Conservation (phyloP, 2,888 invertebrate genomes). For the Archips xylosteana region DNA sequence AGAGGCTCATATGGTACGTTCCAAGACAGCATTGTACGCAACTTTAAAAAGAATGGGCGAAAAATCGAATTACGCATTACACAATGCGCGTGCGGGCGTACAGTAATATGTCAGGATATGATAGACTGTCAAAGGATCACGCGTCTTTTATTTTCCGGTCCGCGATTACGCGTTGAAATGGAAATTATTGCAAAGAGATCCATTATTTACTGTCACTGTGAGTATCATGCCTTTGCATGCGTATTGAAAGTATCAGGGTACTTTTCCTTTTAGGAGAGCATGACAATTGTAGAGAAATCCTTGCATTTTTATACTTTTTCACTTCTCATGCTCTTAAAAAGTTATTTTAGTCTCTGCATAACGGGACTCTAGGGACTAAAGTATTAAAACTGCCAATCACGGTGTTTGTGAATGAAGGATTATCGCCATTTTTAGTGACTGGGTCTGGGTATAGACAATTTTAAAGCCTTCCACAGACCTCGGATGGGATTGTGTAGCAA, state of each 20-base stretch:
- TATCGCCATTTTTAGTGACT: too few relatives aligned
- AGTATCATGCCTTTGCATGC: background rate
- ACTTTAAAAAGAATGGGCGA: constrained; percentile 61
- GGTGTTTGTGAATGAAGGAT: too few relatives aligned
- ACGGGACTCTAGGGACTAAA: too few relatives aligned
- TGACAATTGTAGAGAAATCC: too few relatives aligned
- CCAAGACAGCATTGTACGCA: background rate
- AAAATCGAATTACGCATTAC: constrained; percentile 62
- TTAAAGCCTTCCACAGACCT: too few relatives aligned
- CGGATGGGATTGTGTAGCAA: too few relatives aligned
- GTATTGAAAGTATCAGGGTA: background rate
- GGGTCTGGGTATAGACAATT: too few relatives aligned
- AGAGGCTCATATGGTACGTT: background rate
- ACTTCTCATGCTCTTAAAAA: too few relatives aligned
- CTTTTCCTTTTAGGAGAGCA: background rate
- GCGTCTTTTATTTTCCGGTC: constrained; percentile 26
- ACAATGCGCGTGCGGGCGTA: constrained; percentile 13
- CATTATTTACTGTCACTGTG: constrained; percentile 34
- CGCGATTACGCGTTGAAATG: constrained; percentile 32
- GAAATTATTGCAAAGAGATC: constrained; percentile 32
- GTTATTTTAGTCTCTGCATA: too few relatives aligned
- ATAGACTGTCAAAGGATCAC: constrained; percentile 37
- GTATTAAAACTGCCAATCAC: too few relatives aligned
- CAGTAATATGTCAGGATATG: constrained; percentile 37
- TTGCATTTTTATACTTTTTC: too few relatives aligned